Evolutionary conservation across 2,888 invertebrate genomes (phyloP).

Genomic region (Sisyra terminalis): DNA sequence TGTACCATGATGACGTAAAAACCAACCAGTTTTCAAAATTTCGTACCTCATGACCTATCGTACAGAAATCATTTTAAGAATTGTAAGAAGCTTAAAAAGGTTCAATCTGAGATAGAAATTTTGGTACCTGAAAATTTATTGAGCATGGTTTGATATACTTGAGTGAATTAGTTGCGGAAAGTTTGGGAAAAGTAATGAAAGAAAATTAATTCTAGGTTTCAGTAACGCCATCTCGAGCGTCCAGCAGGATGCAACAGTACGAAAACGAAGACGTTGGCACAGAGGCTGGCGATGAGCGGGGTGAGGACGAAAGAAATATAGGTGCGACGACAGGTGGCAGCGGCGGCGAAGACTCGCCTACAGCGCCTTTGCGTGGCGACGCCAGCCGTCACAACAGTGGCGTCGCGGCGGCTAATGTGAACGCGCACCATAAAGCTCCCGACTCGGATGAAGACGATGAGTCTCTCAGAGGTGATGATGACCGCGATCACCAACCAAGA

Average conservation of each 20-base stretch:
- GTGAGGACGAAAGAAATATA: constrained; percentile 13
- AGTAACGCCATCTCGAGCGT: constrained; percentile 25
- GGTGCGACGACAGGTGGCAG: constrained; percentile 26
- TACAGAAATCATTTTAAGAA: no score
- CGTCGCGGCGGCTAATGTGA: constrained; percentile 25
- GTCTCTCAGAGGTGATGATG: constrained; percentile 15
- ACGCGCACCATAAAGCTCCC: background rate
- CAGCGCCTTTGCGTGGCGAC: constrained; percentile 29
- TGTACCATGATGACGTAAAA: no score
- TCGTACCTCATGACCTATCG: no score
- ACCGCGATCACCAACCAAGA: constrained; percentile 25
- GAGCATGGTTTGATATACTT: no score
- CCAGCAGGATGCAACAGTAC: constrained; percentile 25
- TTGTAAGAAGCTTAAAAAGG: no score
- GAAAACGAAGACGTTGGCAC: constrained; percentile 36
- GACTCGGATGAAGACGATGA: constrained; percentile 12
- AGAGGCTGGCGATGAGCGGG: constrained; percentile 16
- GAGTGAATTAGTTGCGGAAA: no score
- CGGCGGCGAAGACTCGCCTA: constrained; percentile 22
- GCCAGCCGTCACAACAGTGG: constrained; percentile 13
- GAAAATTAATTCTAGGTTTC: constrained; percentile 17
- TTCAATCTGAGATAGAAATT: no score
- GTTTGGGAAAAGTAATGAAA: background rate
- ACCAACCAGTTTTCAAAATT: no score
- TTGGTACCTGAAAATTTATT: no score